Evolutionary conservation across 2,888 invertebrate species (phyloP), one percentile per base, ranked within the genome.

Genomic region (Cerastis rubricosa): DNA sequence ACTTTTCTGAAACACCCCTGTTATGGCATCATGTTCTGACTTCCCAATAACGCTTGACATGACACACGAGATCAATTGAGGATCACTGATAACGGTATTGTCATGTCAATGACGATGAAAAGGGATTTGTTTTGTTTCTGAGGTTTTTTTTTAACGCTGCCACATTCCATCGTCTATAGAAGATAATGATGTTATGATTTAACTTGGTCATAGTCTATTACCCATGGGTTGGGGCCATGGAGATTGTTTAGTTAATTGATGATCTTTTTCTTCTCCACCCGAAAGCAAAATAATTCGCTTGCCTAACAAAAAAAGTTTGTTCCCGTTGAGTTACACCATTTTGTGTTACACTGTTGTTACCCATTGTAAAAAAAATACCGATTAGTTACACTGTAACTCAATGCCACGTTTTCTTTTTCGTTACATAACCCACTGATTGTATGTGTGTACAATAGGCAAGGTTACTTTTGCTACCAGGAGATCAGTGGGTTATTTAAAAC

Each of bases 51-150:
- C 71, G 68, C 47, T 66, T 73, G 63, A 68, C 71, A 47, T 65
- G 49, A 71, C 74, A 71, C 73, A 64, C 49, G 65, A 68, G 54
- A 81, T 83, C 68, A 71, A 76, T 51, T 54, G 29, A 43, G 45
- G 35, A 81, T 57, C 9, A 49, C 22, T 57, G 81, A 65, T 65
- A 63, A n/a, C 22, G 65, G 25, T 64, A 47, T 61, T 63, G 40
- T 59, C 25, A 35, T 81, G 25, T 72, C 71, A 43, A 29, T 81
- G 35, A 35, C 35, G 14, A 61, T 14, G 19, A 65, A 69, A 45
- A 66, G 67, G 61, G 47, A 19, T 73, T 61, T 40, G 25, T 45
- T 59, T 57, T 54, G n/a, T 12, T 68, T 5, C 12, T 12, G 4
- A 51, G 2, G 22, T 19, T 45, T 14, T 40, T 12, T 29, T 77